Evolutionary conservation across 2,113 vertebrate genomes (phyloP), one percentile per base, ranked within the genome.

Genomic region (Porphyrio hochstetteri): DNA sequence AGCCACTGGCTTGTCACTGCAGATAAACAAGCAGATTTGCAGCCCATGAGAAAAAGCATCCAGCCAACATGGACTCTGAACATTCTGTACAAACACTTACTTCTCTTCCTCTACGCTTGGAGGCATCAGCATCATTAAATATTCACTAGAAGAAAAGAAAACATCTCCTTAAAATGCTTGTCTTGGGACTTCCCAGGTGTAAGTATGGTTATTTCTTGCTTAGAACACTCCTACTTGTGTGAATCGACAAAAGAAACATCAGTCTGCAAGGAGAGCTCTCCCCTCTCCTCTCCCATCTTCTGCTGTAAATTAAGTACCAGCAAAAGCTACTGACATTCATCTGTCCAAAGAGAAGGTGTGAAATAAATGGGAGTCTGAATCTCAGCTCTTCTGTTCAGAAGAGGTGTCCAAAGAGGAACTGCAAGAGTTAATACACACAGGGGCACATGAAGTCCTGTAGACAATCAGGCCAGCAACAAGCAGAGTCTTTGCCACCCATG

Each of bases 51-150:
- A 70, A 77, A 35, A 28, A 72, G n/a, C 63, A 92, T 48, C 25
- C 15, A 70, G 31, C 42, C 55, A 78, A 27, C 7, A 12, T 2
- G 36, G 27, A 21, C n/a, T 60, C 64, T 15, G 20, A 92, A 85
- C 83, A 10, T 38, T 56, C 83, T 69, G 50, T 35, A 93, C 31
- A 90, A 91, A 64, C 38, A 98, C 99, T 99, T 98, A 99, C 99
- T 98, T 97, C 96, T 99, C 99, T 96, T 99, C 99, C 90, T 99
- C 99, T 78, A 98, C 16, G 10, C 98, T 97, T 27, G 99, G 99
- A 9, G 99, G 99, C 98, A 99, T 99, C 94, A 99, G 97, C 99
- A 99, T 99, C 52, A 98, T 96, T 94, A 99, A 98, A 96, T 99
- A 99, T 92, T 99, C 99, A 61, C 99, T 99, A 95, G 14, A 48